A percentile compares a stretch with the other conserved stretches of the same genome.
Conservation (phyloP, 2,113 vertebrate species). For the Pterocles orientalis region DNA sequence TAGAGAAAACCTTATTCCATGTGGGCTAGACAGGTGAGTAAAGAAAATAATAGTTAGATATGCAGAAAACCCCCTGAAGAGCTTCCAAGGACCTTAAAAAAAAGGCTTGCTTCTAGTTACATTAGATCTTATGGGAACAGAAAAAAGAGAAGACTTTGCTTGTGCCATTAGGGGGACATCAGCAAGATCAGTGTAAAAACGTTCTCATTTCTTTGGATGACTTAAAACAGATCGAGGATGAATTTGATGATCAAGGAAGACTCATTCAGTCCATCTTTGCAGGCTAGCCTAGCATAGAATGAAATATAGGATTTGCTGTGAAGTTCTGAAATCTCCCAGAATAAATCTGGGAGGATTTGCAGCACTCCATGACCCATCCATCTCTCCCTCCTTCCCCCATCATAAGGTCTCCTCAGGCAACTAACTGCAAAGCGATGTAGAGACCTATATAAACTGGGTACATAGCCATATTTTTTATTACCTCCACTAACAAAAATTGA, state of each 20-base stretch:
- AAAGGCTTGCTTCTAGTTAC: background rate
- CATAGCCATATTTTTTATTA: background rate
- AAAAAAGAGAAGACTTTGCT: background rate
- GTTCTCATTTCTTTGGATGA: background rate
- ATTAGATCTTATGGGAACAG: background rate
- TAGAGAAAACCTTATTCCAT: background rate
- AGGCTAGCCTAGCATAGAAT: background rate
- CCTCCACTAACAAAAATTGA: background rate
- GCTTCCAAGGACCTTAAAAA: background rate
- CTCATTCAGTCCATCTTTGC: background rate
- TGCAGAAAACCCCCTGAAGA: background rate
- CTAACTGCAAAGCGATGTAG: background rate
- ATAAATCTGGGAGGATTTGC: constrained; percentile 1
- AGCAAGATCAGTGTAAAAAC: background rate
- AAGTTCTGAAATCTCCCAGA: background rate
- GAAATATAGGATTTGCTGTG: background rate
- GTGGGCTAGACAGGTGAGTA: background rate
- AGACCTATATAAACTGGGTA: background rate
- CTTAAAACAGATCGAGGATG: background rate
- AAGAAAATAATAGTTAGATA: background rate
- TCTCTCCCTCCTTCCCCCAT: background rate
- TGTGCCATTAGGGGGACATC: background rate
- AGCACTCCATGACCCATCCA: background rate
- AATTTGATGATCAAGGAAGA: background rate
- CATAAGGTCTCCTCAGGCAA: background rate